Base-by-base conservation (phyloP, 2,888 invertebrate genomes). In the Osmoderma eremita region DNA sequence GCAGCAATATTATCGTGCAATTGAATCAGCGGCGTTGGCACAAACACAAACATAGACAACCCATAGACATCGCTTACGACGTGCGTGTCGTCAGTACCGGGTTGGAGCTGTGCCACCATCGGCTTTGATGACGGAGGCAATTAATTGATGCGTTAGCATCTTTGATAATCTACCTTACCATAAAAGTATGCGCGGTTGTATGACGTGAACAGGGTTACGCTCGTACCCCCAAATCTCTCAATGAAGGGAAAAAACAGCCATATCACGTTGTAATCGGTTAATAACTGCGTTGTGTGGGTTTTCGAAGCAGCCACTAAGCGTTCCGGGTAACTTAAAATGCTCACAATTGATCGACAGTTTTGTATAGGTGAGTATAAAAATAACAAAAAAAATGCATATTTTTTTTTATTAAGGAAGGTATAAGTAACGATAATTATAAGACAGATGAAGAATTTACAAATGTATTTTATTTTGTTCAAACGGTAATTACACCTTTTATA, bases 1-100 rank as follows among this genome's bases (percentile, higher is more conserved):
- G 30, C 24, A 48, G 58, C 24, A 61, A 63, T 42, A 41, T 51
- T 53, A 63, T 51, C 51, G 20, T 53, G 24, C 17, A 63, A 50
- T 50, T 63, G 50, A 63, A 63, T 53, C 53, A 30, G 30, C 30
- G 30, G 15, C 18, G 45, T 36, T 45, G 45, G 45, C 45, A 61
- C 45, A 45, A 15, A 61, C 17, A 48, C 24, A 61, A 24, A 24
- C 18, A 12, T n/a, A 39, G n/a, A 12, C 13, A 30, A 50, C 24
- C 6, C 13, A 22, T 24, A 15, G 22, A 24, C 22, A 22, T 24
- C 22, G 13, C 6, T 22, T 58, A 38, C 20, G 15, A 24, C 24
- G 30, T 30, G 24, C 12, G 5, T 17, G 58, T 45, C 30, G 56
- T 61, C 36, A 48, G 18, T 45, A 24, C n/a, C 24, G 10, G 15